These are phyloP conservation scores for Henricia sp. DNA, from an alignment of 53 echinoderm and acorn worm species.

Conservation along the genomic window DNA sequence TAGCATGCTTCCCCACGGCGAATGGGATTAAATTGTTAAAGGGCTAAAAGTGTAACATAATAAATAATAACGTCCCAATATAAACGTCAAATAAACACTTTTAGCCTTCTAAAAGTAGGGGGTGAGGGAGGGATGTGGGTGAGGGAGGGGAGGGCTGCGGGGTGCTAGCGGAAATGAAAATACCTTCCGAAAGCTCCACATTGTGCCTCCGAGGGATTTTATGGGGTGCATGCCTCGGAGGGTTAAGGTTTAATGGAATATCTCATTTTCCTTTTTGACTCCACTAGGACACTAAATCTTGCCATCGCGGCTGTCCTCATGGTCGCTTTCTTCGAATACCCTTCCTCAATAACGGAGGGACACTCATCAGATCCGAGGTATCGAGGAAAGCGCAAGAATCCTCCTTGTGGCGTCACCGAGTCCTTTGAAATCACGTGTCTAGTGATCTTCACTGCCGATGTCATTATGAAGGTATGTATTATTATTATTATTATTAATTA, in stretches of 20 bases:
- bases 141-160: neutral
- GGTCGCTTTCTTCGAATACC: constrained; percentile 90
- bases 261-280: neutral
- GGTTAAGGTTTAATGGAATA: neutral
- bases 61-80: too few species aligned
- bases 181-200: too few species aligned
- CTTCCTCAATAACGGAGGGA: constrained; percentile 82
- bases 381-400: constrained; percentile 64
- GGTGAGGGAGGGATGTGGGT: too few species aligned
- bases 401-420: constrained; percentile 81
- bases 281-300: constrained; percentile 77
- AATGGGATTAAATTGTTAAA: too few species aligned
- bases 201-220: too few species aligned
- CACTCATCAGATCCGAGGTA: constrained; percentile 89
- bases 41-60: too few species aligned
- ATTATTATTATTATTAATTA: too few species aligned
- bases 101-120: too few species aligned
- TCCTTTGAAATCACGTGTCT: constrained; percentile 77
- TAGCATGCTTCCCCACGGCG: too few species aligned
- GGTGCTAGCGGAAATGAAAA: too few species aligned
- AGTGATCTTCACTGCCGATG: constrained; percentile 76
- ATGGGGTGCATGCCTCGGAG: too few species aligned
- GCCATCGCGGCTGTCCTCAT: constrained; percentile 84
- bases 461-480: constrained; percentile 80
- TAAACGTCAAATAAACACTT: too few species aligned